Base-by-base conservation (phyloP, 2,888 invertebrate genomes). In the Biston betularia region DNA sequence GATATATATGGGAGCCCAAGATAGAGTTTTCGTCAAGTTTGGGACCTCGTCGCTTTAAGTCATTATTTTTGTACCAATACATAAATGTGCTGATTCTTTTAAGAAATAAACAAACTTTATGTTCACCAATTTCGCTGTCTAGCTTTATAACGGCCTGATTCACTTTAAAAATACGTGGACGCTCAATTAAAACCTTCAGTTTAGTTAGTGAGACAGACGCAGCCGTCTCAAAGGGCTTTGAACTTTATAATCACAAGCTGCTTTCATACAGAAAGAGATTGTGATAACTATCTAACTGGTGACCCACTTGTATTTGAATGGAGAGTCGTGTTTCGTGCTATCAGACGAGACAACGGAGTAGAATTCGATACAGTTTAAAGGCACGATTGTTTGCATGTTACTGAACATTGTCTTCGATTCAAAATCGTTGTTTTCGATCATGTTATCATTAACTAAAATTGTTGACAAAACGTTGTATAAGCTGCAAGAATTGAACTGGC, bases 151-250 rank as follows among this genome's bases (percentile, higher is more conserved):
- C 57, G 33, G 64, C 14, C 34, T 66, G 69, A 60, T 63, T 70
- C 70, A 68, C 57, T 54, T 55, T 57, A 12, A 44, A 65, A 65
- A 55, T 45, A 52, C 33, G 63, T 34, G 42, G 58, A 67, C 59
- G 40, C 64, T 64, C 62, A 71, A 71, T 71, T 68, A 58, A 68
- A 45, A 50, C 64, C 48, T 59, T 69, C 60, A 42, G 45, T 49
- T 24, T 53, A 63, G 54, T 65, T 45, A 58, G 57, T 45, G 53
- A 12, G 62, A 57, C 63, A 68, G 60, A 59, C 64, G 35, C 52
- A 34, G n/a, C 46, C 15, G 63, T 56, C 63, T 58, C 61, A 61
- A 46, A 70, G 72, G 71, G 70, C 73, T 68, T 68, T 73, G 70
- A 73, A 65, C 73, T 63, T 61, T 42, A 54, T 42, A 53, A 55